Evolutionary conservation across 2,113 vertebrate genomes (phyloP).

Genomic region (Brachypteracias leptosomus): DNA sequence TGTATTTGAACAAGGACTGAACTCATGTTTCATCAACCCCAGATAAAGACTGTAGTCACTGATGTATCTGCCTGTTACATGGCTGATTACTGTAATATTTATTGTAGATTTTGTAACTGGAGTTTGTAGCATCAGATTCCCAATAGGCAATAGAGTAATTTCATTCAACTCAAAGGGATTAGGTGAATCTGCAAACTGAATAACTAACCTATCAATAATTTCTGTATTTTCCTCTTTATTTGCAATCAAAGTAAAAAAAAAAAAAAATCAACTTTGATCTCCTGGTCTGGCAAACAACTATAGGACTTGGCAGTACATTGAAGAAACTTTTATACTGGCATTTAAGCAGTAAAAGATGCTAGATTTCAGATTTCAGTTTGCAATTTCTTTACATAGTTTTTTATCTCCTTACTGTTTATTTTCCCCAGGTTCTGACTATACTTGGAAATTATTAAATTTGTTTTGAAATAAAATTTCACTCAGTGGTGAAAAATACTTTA

Average conservation of each 20-base stretch:
- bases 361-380: too few relatives aligned
- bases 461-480: too few relatives aligned
- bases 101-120: background rate
- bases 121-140: background rate
- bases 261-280: background rate
- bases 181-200: background rate
- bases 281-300: background rate
- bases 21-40: background rate
- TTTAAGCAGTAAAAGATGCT: too few relatives aligned
- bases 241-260: background rate
- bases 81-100: background rate
- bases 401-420: too few relatives aligned
- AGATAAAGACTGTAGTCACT: background rate
- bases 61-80: background rate
- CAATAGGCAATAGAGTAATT: background rate
- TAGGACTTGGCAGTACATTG: too few relatives aligned
- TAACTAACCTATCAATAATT: background rate
- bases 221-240: background rate
- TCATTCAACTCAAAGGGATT: background rate
- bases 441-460: too few relatives aligned
- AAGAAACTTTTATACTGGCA: too few relatives aligned
- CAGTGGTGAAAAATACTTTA: too few relatives aligned
- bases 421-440: too few relatives aligned
- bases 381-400: too few relatives aligned
- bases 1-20: background rate